phyloP scores from a whole-genome alignment of 2,888 invertebrate genomes.

The Xestia ashworthii region DNA sequence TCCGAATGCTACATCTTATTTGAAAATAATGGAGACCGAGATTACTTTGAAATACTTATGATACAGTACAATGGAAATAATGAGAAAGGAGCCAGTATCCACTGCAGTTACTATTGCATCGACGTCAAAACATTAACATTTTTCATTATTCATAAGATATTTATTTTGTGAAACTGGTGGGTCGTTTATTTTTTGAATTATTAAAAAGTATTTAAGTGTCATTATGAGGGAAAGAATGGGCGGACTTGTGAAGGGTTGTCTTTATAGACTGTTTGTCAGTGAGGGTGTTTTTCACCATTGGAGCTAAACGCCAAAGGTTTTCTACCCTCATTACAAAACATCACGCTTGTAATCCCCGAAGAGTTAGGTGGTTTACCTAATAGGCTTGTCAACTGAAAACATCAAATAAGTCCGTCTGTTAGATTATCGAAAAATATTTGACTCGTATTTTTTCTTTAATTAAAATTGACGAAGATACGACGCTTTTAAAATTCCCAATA shows the following conservation, averaged over 20 bases:
- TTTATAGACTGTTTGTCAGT: background rate
- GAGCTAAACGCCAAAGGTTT: too few relatives aligned
- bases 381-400: too few relatives aligned
- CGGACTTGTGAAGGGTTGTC: background rate
- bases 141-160: slow-evolving; percentile 60
- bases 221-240: slow-evolving; percentile 6
- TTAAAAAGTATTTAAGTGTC: slow-evolving; percentile 18
- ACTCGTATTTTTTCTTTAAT: too few relatives aligned
- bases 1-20: slow-evolving; percentile 52
- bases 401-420: too few relatives aligned
- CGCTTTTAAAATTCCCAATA: too few relatives aligned
- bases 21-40: slow-evolving; percentile 55
- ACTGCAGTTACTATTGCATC: slow-evolving; percentile 51
- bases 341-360: too few relatives aligned
- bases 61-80: slow-evolving; percentile 67
- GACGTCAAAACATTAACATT: slow-evolving; percentile 58
- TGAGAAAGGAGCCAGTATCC: slow-evolving; percentile 52
- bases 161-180: slow-evolving; percentile 29
- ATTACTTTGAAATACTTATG: slow-evolving; percentile 60
- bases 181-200: slow-evolving; percentile 34
- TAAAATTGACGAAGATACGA: too few relatives aligned
- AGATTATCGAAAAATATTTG: too few relatives aligned
- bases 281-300: background rate
- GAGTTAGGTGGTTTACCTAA: too few relatives aligned
- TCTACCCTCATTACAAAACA: too few relatives aligned